Evolutionary conservation across 92 coral and sea anemone species (phyloP).

Genomic region (Galaxea fascicularis): DNA sequence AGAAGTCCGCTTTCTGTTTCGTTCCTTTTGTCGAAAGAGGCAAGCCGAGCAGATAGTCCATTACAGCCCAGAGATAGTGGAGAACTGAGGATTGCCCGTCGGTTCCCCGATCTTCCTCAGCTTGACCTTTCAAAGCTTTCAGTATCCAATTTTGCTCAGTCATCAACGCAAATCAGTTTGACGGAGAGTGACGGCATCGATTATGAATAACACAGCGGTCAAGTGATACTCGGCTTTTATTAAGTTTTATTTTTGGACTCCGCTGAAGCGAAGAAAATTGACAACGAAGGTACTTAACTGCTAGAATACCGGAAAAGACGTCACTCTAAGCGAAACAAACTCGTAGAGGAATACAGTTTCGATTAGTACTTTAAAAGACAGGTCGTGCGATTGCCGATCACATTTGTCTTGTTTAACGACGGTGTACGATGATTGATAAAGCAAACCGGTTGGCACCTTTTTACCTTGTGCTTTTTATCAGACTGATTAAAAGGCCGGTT

Average conservation of each 20-base stretch:
- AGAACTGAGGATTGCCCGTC: too few relatives aligned
- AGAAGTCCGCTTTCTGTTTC: too few relatives aligned
- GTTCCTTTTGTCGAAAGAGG: too few relatives aligned
- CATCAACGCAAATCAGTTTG: too few relatives aligned
- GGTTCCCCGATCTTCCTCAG: too few relatives aligned
- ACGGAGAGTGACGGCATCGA: too few relatives aligned
- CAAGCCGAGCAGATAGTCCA: too few relatives aligned
- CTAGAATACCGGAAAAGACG: not conserved
- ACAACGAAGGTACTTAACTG: not conserved
- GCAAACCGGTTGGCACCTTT: not conserved
- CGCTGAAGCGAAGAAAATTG: not conserved
- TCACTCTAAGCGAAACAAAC: not conserved
- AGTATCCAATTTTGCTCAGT: too few relatives aligned
- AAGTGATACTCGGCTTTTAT: not conserved
- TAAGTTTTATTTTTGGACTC: not conserved
- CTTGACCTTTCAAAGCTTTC: too few relatives aligned
- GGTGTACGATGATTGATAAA: not conserved
- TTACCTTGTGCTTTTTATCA: not conserved
- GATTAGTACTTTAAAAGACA: not conserved
- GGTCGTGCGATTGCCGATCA: not conserved
- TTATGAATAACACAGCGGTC: too few relatives aligned
- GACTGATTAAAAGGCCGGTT: not conserved
- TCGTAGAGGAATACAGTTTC: not conserved
- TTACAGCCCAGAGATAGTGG: too few relatives aligned
- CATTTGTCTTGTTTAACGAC: too few relatives aligned